Evolutionary conservation across 2,113 vertebrate genomes (phyloP).

Genomic region (Morone saxatilis): DNA sequence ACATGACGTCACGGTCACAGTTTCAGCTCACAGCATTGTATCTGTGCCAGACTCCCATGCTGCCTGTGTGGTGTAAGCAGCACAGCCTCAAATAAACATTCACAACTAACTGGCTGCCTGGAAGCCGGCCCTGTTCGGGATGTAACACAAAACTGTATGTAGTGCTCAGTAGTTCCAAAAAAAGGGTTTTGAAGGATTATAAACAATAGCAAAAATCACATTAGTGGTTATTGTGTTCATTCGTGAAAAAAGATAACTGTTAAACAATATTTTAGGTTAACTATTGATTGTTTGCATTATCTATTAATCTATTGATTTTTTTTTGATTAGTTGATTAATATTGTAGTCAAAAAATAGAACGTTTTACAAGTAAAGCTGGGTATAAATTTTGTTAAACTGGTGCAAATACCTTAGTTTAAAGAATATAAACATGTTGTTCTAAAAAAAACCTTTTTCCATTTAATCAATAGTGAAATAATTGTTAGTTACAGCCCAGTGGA

Average conservation of each 20-base stretch:
- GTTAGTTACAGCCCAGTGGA: not conserved
- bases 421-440: not conserved
- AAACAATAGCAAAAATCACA: slow-evolving; percentile 9
- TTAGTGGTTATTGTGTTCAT: slow-evolving; percentile 4
- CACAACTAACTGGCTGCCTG: slow-evolving; percentile 33
- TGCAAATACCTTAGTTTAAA: not conserved
- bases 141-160: slow-evolving; percentile 36
- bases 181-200: slow-evolving; percentile 40
- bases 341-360: not conserved
- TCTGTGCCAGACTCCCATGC: slow-evolving; percentile 66
- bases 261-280: not conserved
- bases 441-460: not conserved
- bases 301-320: not conserved
- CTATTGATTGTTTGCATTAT: not conserved
- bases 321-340: not conserved
- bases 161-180: slow-evolving; percentile 7
- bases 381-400: not conserved
- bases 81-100: slow-evolving; percentile 60
- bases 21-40: slow-evolving; percentile 65
- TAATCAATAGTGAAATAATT: not conserved
- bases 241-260: not conserved
- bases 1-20: slow-evolving; percentile 74
- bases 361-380: not conserved
- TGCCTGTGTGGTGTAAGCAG: slow-evolving; percentile 56
- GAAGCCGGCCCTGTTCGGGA: slow-evolving; percentile 41